Percentiles rank a stretch among this genome's conserved stretches.
phyloP scores from a whole-genome alignment of 2,797 vertebrate genomes.

The Dicrostonyx torquatus region DNA sequence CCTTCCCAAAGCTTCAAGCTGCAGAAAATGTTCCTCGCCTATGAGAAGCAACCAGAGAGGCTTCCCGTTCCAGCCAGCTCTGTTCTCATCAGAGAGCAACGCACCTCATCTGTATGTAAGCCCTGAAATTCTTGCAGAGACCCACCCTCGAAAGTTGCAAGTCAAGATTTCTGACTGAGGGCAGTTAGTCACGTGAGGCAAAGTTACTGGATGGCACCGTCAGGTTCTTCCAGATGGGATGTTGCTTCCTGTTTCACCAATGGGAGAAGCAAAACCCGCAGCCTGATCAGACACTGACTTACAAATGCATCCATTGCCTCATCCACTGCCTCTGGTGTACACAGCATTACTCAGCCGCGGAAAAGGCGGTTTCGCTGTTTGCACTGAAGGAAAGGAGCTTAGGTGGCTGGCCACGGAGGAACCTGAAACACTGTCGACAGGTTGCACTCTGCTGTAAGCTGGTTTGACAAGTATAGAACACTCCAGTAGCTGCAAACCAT shows the following conservation, averaged over 20 bases:
- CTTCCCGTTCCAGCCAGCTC: background rate
- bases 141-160: slow-evolving; percentile 91
- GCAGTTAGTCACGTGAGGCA: slow-evolving; percentile 79
- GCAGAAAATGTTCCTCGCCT: slow-evolving; percentile 53
- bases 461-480: background rate
- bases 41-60: slow-evolving; percentile 31
- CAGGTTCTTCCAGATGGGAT: slow-evolving; percentile 64
- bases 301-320: background rate
- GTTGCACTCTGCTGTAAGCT: background rate
- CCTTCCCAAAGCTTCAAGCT: slow-evolving; percentile 80
- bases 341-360: background rate
- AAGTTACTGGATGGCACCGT: slow-evolving; percentile 68
- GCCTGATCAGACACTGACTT: background rate
- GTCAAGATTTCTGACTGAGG: slow-evolving; percentile 88
- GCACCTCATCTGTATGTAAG: slow-evolving; percentile 78
- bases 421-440: background rate
- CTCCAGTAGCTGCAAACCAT: background rate
- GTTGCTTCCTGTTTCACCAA: slow-evolving; percentile 77
- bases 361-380: background rate
- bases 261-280: slow-evolving; percentile 67
- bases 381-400: background rate
- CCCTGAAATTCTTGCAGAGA: slow-evolving; percentile 88
- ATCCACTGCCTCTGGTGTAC: background rate
- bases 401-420: background rate
- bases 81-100: slow-evolving; percentile 74